These are phyloP conservation scores for Mythimna albipuncta DNA, from an alignment of 2,888 invertebrate species.

Conservation along the genomic window DNA sequence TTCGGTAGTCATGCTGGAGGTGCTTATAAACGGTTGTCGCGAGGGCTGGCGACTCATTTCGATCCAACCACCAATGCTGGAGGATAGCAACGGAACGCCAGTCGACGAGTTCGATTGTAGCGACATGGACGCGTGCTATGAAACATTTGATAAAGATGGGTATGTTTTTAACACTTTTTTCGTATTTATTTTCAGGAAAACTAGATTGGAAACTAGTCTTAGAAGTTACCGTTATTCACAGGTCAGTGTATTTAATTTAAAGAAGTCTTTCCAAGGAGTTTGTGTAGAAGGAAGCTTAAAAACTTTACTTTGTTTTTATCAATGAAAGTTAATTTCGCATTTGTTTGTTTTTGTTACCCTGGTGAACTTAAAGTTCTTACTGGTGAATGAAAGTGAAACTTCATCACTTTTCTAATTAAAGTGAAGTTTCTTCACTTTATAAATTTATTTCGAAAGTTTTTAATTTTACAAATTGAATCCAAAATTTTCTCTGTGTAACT, in stretches of 20 bases:
- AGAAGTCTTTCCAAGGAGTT: background rate
- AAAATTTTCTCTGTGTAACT: background rate
- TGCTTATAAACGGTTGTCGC: conserved; percentile 81
- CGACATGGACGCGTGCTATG: conserved; percentile 97
- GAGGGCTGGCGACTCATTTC: conserved; percentile 82
- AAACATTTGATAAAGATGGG: conserved; percentile 97
- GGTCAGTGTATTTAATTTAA: background rate
- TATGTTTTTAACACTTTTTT: conserved; percentile 85
- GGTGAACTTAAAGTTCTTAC: background rate
- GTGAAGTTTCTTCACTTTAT: too few species aligned
- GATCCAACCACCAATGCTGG: conserved; percentile 86
- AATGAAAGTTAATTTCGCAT: conserved; percentile 22
- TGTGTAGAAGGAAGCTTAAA: conserved; percentile 7
- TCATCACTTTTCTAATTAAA: background rate
- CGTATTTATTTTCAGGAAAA: conserved; percentile 40
- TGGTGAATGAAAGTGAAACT: conserved; percentile 29
- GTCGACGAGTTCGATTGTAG: conserved; percentile 90
- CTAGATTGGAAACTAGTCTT: background rate
- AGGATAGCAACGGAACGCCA: conserved; percentile 82
- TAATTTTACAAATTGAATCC: background rate
- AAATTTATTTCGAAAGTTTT: background rate
- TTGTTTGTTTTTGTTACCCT: conserved; percentile 6
- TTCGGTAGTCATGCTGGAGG: conserved; percentile 82
- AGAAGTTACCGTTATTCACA: background rate
- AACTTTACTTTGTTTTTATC: conserved; percentile 18